phyloP scores from a whole-genome alignment of 2,888 invertebrate species.

The Agonopterix arenella region DNA sequence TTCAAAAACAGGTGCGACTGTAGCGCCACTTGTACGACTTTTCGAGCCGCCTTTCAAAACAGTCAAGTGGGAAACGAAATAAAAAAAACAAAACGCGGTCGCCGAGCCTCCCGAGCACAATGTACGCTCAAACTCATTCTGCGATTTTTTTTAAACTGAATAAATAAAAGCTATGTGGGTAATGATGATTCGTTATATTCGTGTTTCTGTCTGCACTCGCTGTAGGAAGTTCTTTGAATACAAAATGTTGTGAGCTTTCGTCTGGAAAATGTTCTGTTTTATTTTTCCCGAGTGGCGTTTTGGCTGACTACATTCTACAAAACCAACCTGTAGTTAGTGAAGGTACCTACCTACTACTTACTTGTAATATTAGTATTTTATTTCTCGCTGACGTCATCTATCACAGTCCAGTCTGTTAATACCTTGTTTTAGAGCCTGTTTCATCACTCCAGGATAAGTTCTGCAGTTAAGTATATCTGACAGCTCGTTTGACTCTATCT shows the following conservation, averaged over 20 bases:
- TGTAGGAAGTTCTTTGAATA: neutral
- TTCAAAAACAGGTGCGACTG: neutral
- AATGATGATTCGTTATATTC: slow-evolving; percentile 7
- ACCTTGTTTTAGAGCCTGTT: too few relatives aligned
- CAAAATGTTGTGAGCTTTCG: neutral
- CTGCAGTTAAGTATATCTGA: too few relatives aligned
- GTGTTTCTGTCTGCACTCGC: neutral
- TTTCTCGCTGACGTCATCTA: too few relatives aligned
- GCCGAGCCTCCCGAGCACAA: neutral
- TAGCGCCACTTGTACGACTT: slow-evolving; percentile 4
- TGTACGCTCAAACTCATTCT: neutral
- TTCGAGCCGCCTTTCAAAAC: slow-evolving; percentile 3
- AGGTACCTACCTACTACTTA: too few relatives aligned
- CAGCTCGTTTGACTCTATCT: too few relatives aligned
- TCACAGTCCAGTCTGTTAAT: too few relatives aligned
- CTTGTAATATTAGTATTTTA: too few relatives aligned
- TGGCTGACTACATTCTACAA: too few relatives aligned
- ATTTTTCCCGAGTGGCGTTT: too few relatives aligned
- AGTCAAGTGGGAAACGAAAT: slow-evolving; percentile 2
- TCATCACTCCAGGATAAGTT: too few relatives aligned
- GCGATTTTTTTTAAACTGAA: neutral
- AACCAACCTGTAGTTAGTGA: too few relatives aligned
- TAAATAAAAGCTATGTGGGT: slow-evolving; percentile 1
- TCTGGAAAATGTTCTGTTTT: neutral
- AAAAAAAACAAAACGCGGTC: neutral